Conservation (phyloP, 2,888 invertebrate species). For the Nephrotoma guestfalica region DNA sequence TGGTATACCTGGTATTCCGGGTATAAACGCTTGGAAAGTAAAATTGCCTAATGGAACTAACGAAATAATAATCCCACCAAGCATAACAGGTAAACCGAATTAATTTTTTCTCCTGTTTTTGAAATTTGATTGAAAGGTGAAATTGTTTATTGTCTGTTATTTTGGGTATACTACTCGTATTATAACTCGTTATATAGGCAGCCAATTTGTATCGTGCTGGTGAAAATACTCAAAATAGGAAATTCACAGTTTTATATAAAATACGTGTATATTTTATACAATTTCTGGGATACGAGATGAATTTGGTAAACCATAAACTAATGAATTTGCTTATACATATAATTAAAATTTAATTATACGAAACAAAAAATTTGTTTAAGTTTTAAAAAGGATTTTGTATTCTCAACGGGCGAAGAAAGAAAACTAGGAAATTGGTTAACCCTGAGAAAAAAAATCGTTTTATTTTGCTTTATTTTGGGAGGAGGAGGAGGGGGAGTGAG, state of each 20-base stretch:
- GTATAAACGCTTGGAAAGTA: constrained; percentile 60
- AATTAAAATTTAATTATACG: not conserved
- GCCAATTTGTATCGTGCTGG: not conserved
- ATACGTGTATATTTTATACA: not conserved
- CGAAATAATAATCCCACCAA: constrained; percentile 70
- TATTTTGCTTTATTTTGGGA: not conserved
- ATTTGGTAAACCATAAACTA: not conserved
- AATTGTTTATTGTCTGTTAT: too few species aligned
- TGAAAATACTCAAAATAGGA: not conserved
- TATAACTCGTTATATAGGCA: too few species aligned
- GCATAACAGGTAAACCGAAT: constrained; percentile 48
- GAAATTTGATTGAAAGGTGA: too few species aligned
- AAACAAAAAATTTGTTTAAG: not conserved
- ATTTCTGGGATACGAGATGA: not conserved
- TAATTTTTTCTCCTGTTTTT: not conserved
- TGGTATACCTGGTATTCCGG: constrained; percentile 65
- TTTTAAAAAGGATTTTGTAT: not conserved
- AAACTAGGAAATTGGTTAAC: not conserved
- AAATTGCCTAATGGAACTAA: constrained; percentile 46
- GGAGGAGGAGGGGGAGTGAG: too few species aligned
- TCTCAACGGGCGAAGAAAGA: not conserved
- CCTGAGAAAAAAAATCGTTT: not conserved
- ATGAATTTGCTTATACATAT: not conserved
- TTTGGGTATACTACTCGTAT: too few species aligned
- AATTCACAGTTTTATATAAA: not conserved